phyloP scores from a whole-genome alignment of 1,140 invertebrate genomes.

The Panagrolaimus sp. region DNA sequence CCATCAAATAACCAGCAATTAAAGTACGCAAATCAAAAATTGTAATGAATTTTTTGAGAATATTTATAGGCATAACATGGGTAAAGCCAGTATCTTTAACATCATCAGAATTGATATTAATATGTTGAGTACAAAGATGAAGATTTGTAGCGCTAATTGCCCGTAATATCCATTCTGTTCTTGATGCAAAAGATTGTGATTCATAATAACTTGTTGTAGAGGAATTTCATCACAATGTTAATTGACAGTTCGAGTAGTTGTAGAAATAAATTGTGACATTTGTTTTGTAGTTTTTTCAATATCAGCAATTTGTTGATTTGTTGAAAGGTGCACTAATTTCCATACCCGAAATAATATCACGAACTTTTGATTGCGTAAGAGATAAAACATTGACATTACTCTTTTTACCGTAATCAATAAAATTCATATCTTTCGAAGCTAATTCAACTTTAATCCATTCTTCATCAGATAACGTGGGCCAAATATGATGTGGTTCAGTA shows the following conservation, averaged over 20 bases:
- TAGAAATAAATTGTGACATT: conserved; percentile 83
- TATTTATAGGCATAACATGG: conserved; percentile 95
- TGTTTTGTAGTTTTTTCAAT: conserved; percentile 99
- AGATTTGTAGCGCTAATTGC: conserved; percentile 98
- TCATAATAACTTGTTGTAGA: conserved; percentile 98
- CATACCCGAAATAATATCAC: conserved; percentile 99
- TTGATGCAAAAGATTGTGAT: conserved; percentile 91
- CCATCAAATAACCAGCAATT: conserved; percentile 93
- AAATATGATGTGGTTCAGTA: conserved; percentile 97
- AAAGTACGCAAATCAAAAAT: conserved; percentile 92
- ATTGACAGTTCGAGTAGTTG: conserved; percentile 93
- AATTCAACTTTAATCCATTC: conserved; percentile 99
- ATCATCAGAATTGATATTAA: conserved; percentile 97
- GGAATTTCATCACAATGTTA: conserved; percentile 98
- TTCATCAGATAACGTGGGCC: conserved; percentile 92
- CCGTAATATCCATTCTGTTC: conserved; percentile 94
- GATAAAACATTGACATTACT: conserved; percentile 99
- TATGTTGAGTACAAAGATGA: conserved; percentile 95
- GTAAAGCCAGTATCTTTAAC: conserved; percentile 99
- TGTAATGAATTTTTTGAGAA: conserved; percentile 97
- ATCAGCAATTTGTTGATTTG: conserved; percentile 98
- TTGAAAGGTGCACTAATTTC: conserved; percentile 97
- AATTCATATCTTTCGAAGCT: conserved; percentile 91
- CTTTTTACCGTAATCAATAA: conserved; percentile 99
- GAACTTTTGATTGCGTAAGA: conserved; percentile 94